Percentiles rank a stretch among this genome's conserved stretches.
These are phyloP conservation scores for Hydropsyche tenuis DNA, from an alignment of 1,140 invertebrate species.

Conservation along the genomic window DNA sequence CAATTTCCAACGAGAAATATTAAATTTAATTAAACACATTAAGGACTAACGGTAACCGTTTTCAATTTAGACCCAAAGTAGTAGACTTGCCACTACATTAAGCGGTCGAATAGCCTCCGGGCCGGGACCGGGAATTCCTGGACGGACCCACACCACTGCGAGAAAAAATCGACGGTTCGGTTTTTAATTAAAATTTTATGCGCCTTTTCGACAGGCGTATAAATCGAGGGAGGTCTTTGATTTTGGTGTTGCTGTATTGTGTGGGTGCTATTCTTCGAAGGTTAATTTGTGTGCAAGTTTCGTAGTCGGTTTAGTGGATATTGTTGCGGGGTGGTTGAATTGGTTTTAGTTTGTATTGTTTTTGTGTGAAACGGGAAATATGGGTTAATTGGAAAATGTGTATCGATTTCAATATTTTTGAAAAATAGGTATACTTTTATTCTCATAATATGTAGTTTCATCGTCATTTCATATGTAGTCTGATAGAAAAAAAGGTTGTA, in stretches of 20 bases:
- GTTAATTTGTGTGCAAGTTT: too few relatives aligned
- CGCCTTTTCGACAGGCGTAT: conserved; percentile 11
- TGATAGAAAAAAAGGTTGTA: too few relatives aligned
- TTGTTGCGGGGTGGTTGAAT: too few relatives aligned
- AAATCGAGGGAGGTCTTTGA: background rate
- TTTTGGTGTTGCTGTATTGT: background rate
- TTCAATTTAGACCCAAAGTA: conserved; percentile 40
- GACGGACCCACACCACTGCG: background rate
- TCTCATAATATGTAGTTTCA: too few relatives aligned
- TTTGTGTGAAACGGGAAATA: too few relatives aligned
- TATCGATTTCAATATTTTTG: too few relatives aligned
- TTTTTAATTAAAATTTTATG: conserved; percentile 41
- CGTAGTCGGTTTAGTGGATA: too few relatives aligned
- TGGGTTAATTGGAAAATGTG: too few relatives aligned
- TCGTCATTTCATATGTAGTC: too few relatives aligned
- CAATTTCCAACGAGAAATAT: conserved; percentile 40
- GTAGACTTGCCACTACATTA: conserved; percentile 42
- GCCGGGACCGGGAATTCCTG: background rate
- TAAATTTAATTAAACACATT: conserved; percentile 42
- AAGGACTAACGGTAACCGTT: conserved; percentile 38
- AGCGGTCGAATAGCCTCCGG: conserved; percentile 31
- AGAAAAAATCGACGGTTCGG: conserved; percentile 32
- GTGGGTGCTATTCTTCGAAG: too few relatives aligned
- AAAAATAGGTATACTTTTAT: too few relatives aligned
- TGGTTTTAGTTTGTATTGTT: too few relatives aligned